Evolutionary conservation across 2,797 vertebrate genomes (phyloP).

Genomic region (Ctenosaura bakeri): DNA sequence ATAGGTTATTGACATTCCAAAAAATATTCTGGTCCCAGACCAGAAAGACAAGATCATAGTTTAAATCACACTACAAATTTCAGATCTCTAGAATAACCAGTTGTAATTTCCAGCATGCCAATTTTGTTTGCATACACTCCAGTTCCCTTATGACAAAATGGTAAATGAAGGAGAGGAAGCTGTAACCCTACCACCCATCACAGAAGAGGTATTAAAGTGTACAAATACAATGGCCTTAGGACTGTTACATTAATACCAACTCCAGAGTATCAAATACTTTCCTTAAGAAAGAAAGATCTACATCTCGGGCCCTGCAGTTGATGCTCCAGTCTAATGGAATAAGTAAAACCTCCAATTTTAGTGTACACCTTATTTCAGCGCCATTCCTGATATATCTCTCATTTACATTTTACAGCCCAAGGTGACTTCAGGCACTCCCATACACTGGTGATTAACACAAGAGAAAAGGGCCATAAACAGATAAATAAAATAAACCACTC

Average conservation of each 20-base stretch:
- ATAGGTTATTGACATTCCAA: not conserved
- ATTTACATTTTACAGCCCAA: constrained; percentile 9
- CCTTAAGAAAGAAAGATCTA: not conserved
- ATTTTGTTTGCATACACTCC: not conserved
- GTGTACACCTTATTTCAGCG: not conserved
- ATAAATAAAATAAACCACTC: not conserved
- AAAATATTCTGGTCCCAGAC: not conserved
- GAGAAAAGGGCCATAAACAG: constrained; percentile 14
- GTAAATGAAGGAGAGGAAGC: not conserved
- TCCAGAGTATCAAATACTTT: not conserved
- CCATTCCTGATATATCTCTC: not conserved
- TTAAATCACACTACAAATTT: not conserved
- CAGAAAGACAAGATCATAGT: not conserved
- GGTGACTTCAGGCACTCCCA: not conserved
- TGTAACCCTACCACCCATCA: not conserved
- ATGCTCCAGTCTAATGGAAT: rapidly evolving
- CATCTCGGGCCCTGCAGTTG: not conserved
- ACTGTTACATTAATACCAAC: not conserved
- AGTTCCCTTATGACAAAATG: not conserved
- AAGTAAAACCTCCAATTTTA: constrained; percentile 3
- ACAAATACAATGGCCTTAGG: not conserved
- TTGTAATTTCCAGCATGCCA: not conserved
- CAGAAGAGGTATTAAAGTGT: not conserved
- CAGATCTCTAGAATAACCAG: not conserved
- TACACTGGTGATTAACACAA: constrained; percentile 8